Base-by-base conservation (phyloP, 2,797 vertebrate genomes). In the Lophotriccus pileatus region DNA sequence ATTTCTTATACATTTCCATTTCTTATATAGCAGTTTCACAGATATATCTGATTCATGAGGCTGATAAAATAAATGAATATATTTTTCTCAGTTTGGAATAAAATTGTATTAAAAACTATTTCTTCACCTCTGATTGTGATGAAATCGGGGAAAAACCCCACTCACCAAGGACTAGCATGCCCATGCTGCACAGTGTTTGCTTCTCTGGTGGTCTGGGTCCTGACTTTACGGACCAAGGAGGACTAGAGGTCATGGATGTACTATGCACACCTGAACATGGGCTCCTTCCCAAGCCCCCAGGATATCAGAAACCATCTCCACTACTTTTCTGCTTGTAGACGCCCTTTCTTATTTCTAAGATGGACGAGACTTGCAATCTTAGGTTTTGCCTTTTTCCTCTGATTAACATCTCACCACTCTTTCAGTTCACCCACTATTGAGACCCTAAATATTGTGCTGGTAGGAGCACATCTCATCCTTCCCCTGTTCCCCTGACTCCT, bases 81-180 rank as follows among this genome's bases (percentile, higher is more conserved):
- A 7, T 27, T 86, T 81, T 90, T 86, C 58, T 84, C 17, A 14
- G 6, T 62, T 78, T 75, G 36, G 27, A 86, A 84, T 39, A 78
- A 64, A 84, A 72, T 46, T 36, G 2, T 4, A 18, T 70, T 59
- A 36, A 50, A 70, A 88, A 18, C 1, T n/a, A 19, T 34, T 80
- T 25, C 5, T 78, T 85, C 21, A 20, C 2, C 2, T 66, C 53
- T 73, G 9, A 10, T 37, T 76, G 60, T 55, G 24, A 24, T 28
- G 37, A 84, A 52, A 60, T 17, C 3, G 4, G 3, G 10, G 1
- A 46, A 70, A 43, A 4, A 0, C 2, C 12, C 21, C 27, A 56
- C 4, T 21, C 22, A 25, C 0, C 7, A 30, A 17, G 11, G 28
- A 46, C 53, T 12, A 28, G 9, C 14, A 37, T 4, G 13, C 2